phyloP scores from a whole-genome alignment of 1,140 invertebrate genomes.

The Leptinotarsa defecta region DNA sequence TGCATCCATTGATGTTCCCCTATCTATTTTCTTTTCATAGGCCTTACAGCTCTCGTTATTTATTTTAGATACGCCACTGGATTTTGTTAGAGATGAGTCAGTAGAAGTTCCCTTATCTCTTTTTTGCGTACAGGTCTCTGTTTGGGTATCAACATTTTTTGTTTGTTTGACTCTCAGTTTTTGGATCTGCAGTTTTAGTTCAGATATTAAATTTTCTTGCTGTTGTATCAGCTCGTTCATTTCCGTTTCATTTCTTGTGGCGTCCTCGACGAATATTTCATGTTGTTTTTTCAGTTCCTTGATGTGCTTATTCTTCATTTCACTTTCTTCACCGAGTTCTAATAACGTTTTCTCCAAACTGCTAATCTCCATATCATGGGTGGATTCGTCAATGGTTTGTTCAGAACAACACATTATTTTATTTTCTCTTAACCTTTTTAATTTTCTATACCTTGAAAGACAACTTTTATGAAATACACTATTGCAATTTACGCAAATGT shows the following conservation, averaged over 20 bases:
- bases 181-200: background rate
- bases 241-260: slow-evolving; percentile 4
- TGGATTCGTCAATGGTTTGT: background rate
- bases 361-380: background rate
- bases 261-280: slow-evolving; percentile 4
- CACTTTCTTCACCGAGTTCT: background rate
- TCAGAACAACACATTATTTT: slow-evolving; percentile 4
- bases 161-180: background rate
- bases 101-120: background rate
- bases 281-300: slow-evolving; percentile 5
- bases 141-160: slow-evolving; percentile 12
- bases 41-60: background rate
- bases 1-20: background rate
- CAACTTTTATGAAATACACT: slow-evolving; percentile 12
- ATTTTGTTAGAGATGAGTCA: background rate
- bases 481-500: background rate
- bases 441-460: background rate
- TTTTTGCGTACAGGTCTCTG: background rate
- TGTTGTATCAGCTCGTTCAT: background rate
- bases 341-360: slow-evolving; percentile 5
- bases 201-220: background rate
- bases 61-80: slow-evolving; percentile 8
- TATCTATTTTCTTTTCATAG: slow-evolving; percentile 5
- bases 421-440: background rate
- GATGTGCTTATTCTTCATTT: background rate